phyloP scores from a whole-genome alignment of 2,113 vertebrate species.

The Anseranas semipalmata region DNA sequence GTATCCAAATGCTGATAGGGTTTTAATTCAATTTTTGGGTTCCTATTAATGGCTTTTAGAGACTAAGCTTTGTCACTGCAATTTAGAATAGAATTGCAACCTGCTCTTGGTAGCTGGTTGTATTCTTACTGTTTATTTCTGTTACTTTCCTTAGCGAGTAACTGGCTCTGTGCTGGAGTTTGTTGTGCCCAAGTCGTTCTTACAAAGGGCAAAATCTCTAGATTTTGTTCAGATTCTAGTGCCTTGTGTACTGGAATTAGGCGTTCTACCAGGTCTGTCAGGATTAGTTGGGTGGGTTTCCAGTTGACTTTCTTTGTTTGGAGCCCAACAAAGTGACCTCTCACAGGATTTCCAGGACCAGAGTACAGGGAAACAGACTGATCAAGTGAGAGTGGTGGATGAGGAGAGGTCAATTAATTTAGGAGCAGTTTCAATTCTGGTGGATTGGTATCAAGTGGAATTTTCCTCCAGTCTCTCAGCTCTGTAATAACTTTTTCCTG shows the following conservation, averaged over 20 bases:
- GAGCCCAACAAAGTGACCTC: background rate
- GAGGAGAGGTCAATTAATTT: slow-evolving; percentile 19
- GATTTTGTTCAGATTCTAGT: background rate
- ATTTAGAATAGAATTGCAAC: background rate
- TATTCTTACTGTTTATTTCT: background rate
- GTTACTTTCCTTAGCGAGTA: background rate
- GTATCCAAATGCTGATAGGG: background rate
- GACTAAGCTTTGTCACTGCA: background rate
- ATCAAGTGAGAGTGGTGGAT: background rate
- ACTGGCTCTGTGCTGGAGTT: background rate
- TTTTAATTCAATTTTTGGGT: background rate
- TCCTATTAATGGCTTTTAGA: background rate
- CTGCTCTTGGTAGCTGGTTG: background rate
- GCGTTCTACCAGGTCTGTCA: background rate
- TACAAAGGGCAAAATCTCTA: background rate
- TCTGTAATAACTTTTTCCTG: background rate
- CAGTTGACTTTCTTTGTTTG: background rate
- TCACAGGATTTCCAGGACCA: background rate
- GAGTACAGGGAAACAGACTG: background rate
- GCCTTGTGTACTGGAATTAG: background rate
- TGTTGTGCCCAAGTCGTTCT: fast-evolving
- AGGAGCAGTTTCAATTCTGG: background rate
- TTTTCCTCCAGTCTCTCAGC: slow-evolving; percentile 14
- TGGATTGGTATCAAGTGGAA: background rate
- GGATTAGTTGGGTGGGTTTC: background rate